These are phyloP conservation scores for Condylostylus longicornis DNA, from an alignment of 1,140 invertebrate species.

Conservation along the genomic window DNA sequence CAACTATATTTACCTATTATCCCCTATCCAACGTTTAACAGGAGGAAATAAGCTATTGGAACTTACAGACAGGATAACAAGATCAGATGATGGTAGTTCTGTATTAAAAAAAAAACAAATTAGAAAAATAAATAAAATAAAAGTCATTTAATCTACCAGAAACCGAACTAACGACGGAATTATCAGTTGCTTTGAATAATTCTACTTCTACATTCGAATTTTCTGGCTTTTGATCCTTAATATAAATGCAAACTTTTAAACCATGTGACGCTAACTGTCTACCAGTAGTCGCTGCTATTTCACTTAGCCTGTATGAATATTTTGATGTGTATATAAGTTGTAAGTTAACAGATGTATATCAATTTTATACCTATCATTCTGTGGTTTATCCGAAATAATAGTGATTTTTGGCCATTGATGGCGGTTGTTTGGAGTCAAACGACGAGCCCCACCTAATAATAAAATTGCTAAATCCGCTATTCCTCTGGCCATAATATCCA, in stretches of 20 bases:
- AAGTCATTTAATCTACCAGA: conserved; percentile 14
- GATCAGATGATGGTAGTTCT: conserved; percentile 28
- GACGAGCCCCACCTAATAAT: conserved; percentile 55
- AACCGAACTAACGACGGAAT: conserved; percentile 22
- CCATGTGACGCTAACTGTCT: conserved; percentile 71
- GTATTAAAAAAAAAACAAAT: not conserved
- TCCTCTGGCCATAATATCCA: conserved; percentile 60
- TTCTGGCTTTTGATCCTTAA: conserved; percentile 39
- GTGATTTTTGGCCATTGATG: conserved; percentile 68
- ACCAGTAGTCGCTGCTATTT: conserved; percentile 58
- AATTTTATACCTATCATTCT: conserved; percentile 5
- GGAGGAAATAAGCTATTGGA: conserved; percentile 18
- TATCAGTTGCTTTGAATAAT: conserved; percentile 28
- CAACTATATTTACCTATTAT: conserved; percentile 32
- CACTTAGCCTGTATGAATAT: conserved; percentile 37
- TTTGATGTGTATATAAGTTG: not conserved
- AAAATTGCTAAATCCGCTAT: conserved; percentile 64
- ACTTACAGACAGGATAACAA: conserved; percentile 30
- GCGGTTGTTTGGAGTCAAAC: conserved; percentile 61
- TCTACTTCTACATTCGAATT: conserved; percentile 26
- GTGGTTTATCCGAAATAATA: conserved; percentile 43
- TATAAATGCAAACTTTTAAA: conserved; percentile 52
- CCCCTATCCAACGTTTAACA: conserved; percentile 47
- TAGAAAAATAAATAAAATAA: not conserved
- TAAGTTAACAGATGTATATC: not conserved